These are phyloP conservation scores for Cinclus cinclus DNA, from an alignment of 2,113 vertebrate genomes.

Conservation along the genomic window DNA sequence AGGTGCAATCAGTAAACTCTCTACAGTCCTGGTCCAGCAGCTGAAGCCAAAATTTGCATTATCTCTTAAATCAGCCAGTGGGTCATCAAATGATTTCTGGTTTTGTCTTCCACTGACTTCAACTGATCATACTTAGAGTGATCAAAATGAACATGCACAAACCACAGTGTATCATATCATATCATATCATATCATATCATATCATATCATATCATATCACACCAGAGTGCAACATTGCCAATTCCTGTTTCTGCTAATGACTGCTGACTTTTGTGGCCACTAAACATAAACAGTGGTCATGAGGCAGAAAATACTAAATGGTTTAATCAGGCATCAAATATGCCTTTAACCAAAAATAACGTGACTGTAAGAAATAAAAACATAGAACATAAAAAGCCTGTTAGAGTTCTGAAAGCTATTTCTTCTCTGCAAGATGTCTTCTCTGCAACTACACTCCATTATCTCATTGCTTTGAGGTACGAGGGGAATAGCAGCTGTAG, in stretches of 20 bases:
- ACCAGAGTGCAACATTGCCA: neutral
- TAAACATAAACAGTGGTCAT: neutral
- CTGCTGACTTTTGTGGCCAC: neutral
- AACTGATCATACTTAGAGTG: neutral
- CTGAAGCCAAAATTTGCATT: neutral
- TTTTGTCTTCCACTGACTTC: neutral
- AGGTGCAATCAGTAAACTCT: neutral
- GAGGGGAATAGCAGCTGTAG: neutral
- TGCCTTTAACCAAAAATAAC: neutral
- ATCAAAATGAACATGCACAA: neutral
- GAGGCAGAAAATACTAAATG: neutral
- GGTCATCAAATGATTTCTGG: neutral
- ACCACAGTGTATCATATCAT: accelerated
- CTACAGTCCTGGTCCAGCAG: neutral
- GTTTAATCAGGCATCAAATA: neutral
- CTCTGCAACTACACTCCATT: neutral
- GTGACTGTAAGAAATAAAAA: neutral
- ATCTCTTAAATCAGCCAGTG: neutral
- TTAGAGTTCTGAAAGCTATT: neutral
- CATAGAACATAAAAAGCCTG: neutral
- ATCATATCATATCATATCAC: accelerated
- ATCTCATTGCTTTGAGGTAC: neutral
- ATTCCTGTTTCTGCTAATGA: neutral
- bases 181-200: no score
- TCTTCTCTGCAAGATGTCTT: neutral